Percentiles rank a stretch among this genome's conserved stretches.
phyloP scores from a whole-genome alignment of 2,113 vertebrate genomes.

The Poeciliopsis turrubarensis region DNA sequence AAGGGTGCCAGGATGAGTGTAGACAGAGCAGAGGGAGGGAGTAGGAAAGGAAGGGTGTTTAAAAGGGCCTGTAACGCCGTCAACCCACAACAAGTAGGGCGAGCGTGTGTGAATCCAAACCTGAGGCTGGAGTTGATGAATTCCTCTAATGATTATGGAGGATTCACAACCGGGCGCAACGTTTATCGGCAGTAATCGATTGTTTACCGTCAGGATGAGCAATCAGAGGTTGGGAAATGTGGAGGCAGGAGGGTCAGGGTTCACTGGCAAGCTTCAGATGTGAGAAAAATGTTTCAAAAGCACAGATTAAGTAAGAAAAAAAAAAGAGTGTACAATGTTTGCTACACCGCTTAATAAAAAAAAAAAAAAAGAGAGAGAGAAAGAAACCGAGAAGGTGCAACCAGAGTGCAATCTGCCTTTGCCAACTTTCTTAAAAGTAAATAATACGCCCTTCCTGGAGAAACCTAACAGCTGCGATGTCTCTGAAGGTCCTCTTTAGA shows the following conservation, averaged over 20 bases:
- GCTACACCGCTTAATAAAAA: slow-evolving; percentile 10
- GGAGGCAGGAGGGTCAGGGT: neutral
- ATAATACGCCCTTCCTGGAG: slow-evolving; percentile 21
- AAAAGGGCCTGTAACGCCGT: neutral
- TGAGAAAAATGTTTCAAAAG: slow-evolving; percentile 54
- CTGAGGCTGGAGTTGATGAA: neutral
- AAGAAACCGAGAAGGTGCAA: slow-evolving; percentile 25
- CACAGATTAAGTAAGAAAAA: slow-evolving; percentile 34
- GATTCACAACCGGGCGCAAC: neutral
- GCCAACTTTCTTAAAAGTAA: slow-evolving; percentile 42
- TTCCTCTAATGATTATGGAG: neutral
- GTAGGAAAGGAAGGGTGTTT: neutral
- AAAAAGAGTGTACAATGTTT: slow-evolving; percentile 30
- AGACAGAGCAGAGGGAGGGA: neutral
- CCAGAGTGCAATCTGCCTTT: slow-evolving; percentile 38
- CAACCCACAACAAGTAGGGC: slow-evolving; percentile 3
- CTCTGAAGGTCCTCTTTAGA: slow-evolving; percentile 40
- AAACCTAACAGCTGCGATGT: slow-evolving; percentile 26
- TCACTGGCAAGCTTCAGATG: slow-evolving; percentile 8
- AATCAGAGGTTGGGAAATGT: neutral
- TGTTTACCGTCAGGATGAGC: slow-evolving; percentile 14
- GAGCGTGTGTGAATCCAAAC: slow-evolving; percentile 1
- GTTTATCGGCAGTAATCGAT: neutral
- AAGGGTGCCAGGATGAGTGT: slow-evolving; percentile 36
- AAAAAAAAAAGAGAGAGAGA: neutral